phyloP scores from a whole-genome alignment of 2,797 vertebrate genomes.

The Pangasius macronema region DNA sequence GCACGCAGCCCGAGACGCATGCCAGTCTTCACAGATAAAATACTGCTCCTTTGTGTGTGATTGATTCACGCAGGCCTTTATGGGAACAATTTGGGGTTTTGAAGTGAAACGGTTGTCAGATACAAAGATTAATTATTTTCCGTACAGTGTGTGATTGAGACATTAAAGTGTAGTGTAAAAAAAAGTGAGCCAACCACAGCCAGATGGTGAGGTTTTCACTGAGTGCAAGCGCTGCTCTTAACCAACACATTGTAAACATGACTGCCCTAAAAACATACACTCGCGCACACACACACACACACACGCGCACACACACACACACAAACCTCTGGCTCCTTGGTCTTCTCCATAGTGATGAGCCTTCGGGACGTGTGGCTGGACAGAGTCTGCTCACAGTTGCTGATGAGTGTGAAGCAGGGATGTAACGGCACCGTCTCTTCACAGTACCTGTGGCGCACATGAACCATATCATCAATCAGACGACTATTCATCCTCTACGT shows the following conservation, averaged over 20 bases:
- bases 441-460: constrained; percentile 79
- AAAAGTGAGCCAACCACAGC: constrained; percentile 70
- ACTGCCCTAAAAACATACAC: neutral
- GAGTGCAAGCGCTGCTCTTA: constrained; percentile 44
- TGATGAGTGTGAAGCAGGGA: constrained; percentile 89
- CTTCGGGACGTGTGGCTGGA: constrained; percentile 94
- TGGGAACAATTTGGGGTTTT: constrained; percentile 78
- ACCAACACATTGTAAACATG: constrained; percentile 40
- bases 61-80: constrained; percentile 63
- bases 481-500: neutral
- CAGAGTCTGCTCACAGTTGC: constrained; percentile 95
- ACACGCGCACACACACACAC: neutral
- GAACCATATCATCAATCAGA: neutral
- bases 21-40: constrained; percentile 66
- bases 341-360: constrained; percentile 97
- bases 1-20: constrained; percentile 55
- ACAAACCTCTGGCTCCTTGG: constrained; percentile 91
- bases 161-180: constrained; percentile 72
- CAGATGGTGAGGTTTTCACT: constrained; percentile 72
- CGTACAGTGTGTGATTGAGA: constrained; percentile 73
- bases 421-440: constrained; percentile 90
- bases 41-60: constrained; percentile 35
- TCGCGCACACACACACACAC: constrained; percentile 45
- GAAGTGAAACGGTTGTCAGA: constrained; percentile 73
- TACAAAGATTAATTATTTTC: constrained; percentile 77